A percentile compares a stretch with the other conserved stretches of the same genome.
phyloP scores from a whole-genome alignment of 2,797 vertebrate species.

The Ispidina lecontei region DNA sequence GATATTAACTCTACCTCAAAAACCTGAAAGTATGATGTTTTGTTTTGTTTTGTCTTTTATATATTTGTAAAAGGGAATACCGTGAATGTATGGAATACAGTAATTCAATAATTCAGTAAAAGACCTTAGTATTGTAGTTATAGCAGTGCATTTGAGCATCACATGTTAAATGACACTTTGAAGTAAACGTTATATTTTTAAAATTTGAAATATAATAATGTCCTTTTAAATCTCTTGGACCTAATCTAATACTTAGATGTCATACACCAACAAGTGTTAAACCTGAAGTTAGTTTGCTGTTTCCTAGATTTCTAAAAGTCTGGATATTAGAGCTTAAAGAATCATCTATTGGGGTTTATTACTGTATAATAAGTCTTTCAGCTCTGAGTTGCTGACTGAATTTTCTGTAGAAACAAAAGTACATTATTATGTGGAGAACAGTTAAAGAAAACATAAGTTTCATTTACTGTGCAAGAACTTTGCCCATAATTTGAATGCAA shows the following conservation, averaged over 20 bases:
- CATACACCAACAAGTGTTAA: not conserved
- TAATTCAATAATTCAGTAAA: not conserved
- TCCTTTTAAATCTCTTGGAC: not conserved
- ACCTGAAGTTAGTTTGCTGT: not conserved
- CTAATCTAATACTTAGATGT: not conserved
- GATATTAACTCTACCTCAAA: constrained; percentile 51
- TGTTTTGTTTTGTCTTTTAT: not conserved
- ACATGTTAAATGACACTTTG: not conserved
- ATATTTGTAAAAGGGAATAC: not conserved
- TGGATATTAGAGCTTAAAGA: not conserved
- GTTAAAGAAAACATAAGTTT: not conserved
- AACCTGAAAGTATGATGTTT: constrained; percentile 8
- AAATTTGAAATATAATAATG: not conserved
- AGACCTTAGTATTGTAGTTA: not conserved
- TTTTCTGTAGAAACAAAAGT: not conserved
- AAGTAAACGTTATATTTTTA: not conserved
- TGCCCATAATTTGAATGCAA: not conserved
- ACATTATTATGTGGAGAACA: not conserved
- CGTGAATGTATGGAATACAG: not conserved
- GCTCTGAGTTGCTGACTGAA: not conserved
- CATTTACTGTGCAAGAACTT: not conserved
- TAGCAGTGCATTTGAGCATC: not conserved
- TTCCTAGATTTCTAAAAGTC: constrained; percentile 8
- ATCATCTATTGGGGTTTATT: not conserved
- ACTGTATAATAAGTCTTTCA: not conserved